Conservation (phyloP, 2,113 vertebrate species). For the Neomonachus schauinslandi region DNA sequence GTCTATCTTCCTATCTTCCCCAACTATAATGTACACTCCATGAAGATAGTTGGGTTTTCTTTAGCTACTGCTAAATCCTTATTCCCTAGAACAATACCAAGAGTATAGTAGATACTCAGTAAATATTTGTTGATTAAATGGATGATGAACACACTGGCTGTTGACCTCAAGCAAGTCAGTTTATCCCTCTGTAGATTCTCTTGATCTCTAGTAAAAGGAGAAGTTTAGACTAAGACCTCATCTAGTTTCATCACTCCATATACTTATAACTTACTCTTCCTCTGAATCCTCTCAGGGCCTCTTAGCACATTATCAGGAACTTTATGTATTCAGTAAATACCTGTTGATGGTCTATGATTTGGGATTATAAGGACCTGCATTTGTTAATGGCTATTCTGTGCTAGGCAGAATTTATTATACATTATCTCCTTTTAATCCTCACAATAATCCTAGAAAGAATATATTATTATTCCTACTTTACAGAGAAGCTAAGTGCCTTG, state of each 20-base stretch:
- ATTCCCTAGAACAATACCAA: not conserved
- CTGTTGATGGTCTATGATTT: not conserved
- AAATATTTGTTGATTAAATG: not conserved
- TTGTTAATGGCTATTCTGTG: not conserved
- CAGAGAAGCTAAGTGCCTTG: not conserved
- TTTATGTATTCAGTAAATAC: not conserved
- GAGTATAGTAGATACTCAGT: not conserved
- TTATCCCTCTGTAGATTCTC: not conserved
- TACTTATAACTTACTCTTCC: constrained; percentile 26
- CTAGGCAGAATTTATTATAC: not conserved
- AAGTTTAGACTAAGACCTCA: not conserved
- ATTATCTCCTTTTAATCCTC: not conserved
- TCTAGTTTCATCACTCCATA: not conserved
- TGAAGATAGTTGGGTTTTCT: not conserved
- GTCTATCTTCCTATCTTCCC: not conserved
- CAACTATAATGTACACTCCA: not conserved
- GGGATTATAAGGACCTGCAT: not conserved
- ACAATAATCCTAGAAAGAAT: not conserved
- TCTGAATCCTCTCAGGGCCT: not conserved
- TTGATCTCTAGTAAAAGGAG: constrained; percentile 12
- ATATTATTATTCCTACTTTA: not conserved
- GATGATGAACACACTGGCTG: not conserved
- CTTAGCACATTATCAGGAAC: not conserved
- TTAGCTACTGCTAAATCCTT: not conserved
- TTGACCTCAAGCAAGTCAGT: not conserved